These are phyloP conservation scores for Rana temporaria DNA, from an alignment of 2,113 vertebrate species.

Conservation along the genomic window DNA sequence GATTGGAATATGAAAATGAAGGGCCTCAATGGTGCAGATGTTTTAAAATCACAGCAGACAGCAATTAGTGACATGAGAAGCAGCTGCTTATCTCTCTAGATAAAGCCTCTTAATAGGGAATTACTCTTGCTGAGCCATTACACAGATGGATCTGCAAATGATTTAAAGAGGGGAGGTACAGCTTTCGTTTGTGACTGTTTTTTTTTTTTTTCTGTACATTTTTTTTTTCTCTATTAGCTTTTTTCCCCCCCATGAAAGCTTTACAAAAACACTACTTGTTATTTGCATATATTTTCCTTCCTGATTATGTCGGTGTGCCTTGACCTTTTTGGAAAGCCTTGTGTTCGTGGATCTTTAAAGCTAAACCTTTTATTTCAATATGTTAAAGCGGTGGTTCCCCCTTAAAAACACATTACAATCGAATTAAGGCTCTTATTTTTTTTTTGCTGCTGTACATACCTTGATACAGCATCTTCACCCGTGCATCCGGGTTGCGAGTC, in stretches of 20 bases:
- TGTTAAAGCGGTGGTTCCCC: too few relatives aligned
- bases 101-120: conserved; percentile 84
- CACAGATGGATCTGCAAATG: conserved; percentile 77
- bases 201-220: too few relatives aligned
- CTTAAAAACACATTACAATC: too few relatives aligned
- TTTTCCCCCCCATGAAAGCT: background rate
- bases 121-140: conserved; percentile 80
- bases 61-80: conserved; percentile 83
- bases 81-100: conserved; percentile 86
- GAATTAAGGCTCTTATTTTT: too few relatives aligned
- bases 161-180: conserved; percentile 69
- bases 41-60: conserved; percentile 87
- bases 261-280: too few relatives aligned
- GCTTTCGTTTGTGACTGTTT: too few relatives aligned
- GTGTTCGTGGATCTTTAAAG: background rate
- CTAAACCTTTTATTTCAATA: too few relatives aligned
- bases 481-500: too few relatives aligned
- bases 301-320: too few relatives aligned
- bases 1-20: conserved; percentile 87
- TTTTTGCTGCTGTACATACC: too few relatives aligned
- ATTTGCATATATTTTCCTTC: too few relatives aligned
- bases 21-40: conserved; percentile 81
- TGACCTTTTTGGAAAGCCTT: background rate
- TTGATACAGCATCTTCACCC: too few relatives aligned
- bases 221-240: background rate